Conservation (phyloP, 1,140 invertebrate genomes). For the Drosophila azteca region DNA sequence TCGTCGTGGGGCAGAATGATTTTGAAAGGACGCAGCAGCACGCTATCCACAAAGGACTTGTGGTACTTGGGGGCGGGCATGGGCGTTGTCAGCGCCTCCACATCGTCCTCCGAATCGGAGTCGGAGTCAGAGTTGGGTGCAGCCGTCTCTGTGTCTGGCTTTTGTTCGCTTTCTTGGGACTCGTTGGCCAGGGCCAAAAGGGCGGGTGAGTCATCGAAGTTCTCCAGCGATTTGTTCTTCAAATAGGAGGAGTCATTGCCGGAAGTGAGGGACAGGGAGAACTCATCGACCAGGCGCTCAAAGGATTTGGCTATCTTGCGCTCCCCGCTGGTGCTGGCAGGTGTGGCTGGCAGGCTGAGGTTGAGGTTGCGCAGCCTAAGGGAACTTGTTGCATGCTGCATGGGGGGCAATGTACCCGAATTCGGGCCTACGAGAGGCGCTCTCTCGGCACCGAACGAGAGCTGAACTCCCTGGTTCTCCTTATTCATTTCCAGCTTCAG, state of each 20-base stretch:
- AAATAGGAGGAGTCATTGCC: slow-evolving; percentile 82
- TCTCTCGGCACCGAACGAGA: slow-evolving; percentile 18
- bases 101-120: slow-evolving; percentile 80
- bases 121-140: slow-evolving; percentile 64
- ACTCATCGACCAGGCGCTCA: slow-evolving; percentile 81
- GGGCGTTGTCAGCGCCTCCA: slow-evolving; percentile 43
- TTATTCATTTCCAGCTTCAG: slow-evolving; percentile 80
- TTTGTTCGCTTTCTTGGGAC: slow-evolving; percentile 17
- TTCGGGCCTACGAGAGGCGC: slow-evolving; percentile 6
- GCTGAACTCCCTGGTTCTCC: slow-evolving; percentile 55
- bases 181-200: slow-evolving; percentile 21
- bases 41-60: slow-evolving; percentile 80
- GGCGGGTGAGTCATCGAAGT: slow-evolving; percentile 76
- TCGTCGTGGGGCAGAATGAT: slow-evolving; percentile 76
- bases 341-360: slow-evolving; percentile 28
- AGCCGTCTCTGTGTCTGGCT: slow-evolving; percentile 30
- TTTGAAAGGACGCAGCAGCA: slow-evolving; percentile 76
- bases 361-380: slow-evolving; percentile 50
- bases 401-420: slow-evolving; percentile 62
- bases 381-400: slow-evolving; percentile 74
- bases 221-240: slow-evolving; percentile 83
- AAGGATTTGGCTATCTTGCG: slow-evolving; percentile 83
- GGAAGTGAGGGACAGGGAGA: slow-evolving; percentile 73
- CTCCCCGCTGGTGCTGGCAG: slow-evolving; percentile 30
- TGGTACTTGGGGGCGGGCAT: slow-evolving; percentile 64